Conservation (phyloP, 2,888 invertebrate genomes). For the Macroteleia sp. region DNA sequence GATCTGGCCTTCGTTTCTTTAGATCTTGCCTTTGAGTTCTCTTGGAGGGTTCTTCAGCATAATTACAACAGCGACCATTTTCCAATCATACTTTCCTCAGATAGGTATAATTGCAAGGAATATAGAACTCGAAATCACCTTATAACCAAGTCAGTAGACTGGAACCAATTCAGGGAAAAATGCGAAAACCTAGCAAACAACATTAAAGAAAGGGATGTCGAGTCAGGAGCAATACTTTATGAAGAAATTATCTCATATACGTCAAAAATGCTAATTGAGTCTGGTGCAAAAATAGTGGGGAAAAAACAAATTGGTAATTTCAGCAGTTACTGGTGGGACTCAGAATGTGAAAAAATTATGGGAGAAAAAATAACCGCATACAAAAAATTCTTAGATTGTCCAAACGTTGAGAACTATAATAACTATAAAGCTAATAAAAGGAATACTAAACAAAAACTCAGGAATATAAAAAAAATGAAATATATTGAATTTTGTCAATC, state of each 20-base stretch:
- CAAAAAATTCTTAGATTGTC: not conserved
- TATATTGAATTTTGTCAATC: too few species aligned
- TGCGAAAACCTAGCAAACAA: too few species aligned
- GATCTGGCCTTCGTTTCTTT: not conserved
- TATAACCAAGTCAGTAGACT: too few species aligned
- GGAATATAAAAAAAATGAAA: slow-evolving; percentile 16
- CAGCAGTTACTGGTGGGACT: slow-evolving; percentile 28
- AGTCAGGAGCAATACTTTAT: too few species aligned
- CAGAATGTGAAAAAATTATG: slow-evolving; percentile 1
- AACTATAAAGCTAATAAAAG: slow-evolving; percentile 12
- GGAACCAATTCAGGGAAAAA: too few species aligned
- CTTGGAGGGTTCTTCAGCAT: not conserved
- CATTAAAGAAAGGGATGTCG: too few species aligned
- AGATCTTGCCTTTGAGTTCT: not conserved
- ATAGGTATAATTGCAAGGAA: too few species aligned
- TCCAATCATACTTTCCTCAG: too few species aligned
- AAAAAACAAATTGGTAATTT: not conserved
- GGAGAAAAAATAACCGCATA: slow-evolving; percentile 9
- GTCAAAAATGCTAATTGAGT: not conserved
- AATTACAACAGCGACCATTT: too few species aligned
- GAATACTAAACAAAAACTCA: slow-evolving; percentile 8
- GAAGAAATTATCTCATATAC: not conserved
- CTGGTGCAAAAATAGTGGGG: not conserved
- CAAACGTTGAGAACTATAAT: not conserved
- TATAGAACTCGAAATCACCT: too few species aligned